Conservation (phyloP, 2,113 vertebrate species). For the Sphyrna mokarran region DNA sequence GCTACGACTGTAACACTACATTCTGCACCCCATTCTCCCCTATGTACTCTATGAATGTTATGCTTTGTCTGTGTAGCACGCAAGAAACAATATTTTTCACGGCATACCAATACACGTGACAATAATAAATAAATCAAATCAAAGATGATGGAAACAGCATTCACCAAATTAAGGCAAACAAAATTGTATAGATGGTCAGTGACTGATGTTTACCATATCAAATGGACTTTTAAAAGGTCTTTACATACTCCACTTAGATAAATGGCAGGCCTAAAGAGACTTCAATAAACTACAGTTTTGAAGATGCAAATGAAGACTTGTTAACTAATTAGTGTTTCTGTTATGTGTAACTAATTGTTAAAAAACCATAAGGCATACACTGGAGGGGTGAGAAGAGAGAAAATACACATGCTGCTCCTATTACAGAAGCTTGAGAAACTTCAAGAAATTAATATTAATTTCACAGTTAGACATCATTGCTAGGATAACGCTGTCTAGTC, state of each 20-base stretch:
- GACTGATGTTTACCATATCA: neutral
- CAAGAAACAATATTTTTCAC: too few relatives aligned
- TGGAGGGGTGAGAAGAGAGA: neutral
- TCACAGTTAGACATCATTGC: neutral
- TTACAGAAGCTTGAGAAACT: neutral
- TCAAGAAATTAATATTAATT: neutral
- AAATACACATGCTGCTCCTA: neutral
- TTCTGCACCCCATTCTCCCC: too few relatives aligned
- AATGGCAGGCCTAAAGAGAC: neutral
- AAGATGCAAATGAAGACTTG: conserved; percentile 19
- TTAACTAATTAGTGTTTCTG: conserved; percentile 5
- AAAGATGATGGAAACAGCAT: neutral
- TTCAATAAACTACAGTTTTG: neutral
- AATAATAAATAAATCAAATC: too few relatives aligned
- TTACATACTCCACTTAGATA: neutral
- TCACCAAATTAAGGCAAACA: neutral
- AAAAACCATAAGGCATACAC: neutral
- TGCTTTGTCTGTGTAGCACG: too few relatives aligned
- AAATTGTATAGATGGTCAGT: neutral
- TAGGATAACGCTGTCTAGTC: neutral
- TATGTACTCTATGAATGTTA: too few relatives aligned
- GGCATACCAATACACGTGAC: too few relatives aligned
- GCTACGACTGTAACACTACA: too few relatives aligned
- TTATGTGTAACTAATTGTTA: conserved; percentile 7
- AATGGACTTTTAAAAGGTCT: neutral